Evolutionary conservation across 2,797 vertebrate species (phyloP), one percentile per base, ranked within the genome.

Genomic region (Percopsis omiscomaycus): DNA sequence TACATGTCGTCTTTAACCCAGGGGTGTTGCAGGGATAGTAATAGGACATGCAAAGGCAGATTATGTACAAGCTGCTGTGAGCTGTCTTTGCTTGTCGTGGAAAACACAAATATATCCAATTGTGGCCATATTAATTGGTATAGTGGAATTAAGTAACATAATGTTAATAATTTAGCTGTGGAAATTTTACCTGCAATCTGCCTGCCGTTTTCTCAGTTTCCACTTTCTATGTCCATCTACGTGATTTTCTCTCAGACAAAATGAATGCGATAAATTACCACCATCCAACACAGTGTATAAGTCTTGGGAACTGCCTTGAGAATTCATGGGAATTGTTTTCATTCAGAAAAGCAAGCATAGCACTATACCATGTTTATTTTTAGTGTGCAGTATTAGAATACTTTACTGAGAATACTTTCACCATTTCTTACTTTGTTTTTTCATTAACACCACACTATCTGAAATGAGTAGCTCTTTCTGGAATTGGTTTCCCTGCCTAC

Each of bases 1-100:
- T 76, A 68, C n/a, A 10, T 27, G 6, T 49, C 51, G 30, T 51
- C 12, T 66, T 64, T 32, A 64, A 71, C 46, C 46, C 27, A 48
- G 28, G 58, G 45, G 12, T 54, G 15, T 63, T 56, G 57, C 62
- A 64, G 52, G 49, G 71, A 30, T 1, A 0, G 14, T 75, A 80
- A 76, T 81, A 63, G 75, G 58, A 59, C 9, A 29, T 65, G 64
- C 32, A 37, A 53, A 54, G 32, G 71, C 15, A 37, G 27, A 69
- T 56, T 53, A 5, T 22, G 11, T 13, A 15, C 4, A 8, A 52
- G 32, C 61, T 37, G 5, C 51, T 8, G 29, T 32, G 52, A 66
- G 56, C 54, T 66, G 60, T 63, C 68, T 61, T 61, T 46, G 63
- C 48, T 47, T 45, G 46, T 68, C 44, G 51, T 12, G 22, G 28